phyloP scores from a whole-genome alignment of 2,113 vertebrate species.

The Lichenostomus cassidix region DNA sequence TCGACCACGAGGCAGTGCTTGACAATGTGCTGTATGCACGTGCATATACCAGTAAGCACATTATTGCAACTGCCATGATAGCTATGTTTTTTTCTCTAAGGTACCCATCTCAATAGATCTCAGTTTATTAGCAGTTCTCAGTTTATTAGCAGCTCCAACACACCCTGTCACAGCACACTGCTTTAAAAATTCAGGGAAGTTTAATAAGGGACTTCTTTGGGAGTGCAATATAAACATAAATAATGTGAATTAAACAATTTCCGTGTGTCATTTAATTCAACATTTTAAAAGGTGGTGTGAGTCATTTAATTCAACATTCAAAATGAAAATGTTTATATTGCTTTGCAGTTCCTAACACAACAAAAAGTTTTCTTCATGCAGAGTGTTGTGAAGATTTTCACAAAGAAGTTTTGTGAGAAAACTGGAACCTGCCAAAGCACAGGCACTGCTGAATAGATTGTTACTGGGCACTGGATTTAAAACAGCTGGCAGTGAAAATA shows the following conservation, averaged over 20 bases:
- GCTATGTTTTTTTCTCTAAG: neutral
- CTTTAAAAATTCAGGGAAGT: neutral
- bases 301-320: neutral
- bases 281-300: neutral
- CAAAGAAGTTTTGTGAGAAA: neutral
- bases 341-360: neutral
- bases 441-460: neutral
- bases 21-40: conserved; percentile 97
- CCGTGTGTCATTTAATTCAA: neutral
- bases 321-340: neutral
- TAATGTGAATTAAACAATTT: neutral
- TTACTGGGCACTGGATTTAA: neutral
- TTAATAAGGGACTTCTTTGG: neutral
- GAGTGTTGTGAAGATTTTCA: neutral
- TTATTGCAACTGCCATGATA: neutral
- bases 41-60: conserved; percentile 91
- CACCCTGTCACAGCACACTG: neutral
- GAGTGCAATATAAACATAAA: neutral
- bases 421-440: neutral
- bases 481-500: neutral
- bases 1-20: conserved; percentile 92
- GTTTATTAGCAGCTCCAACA: neutral
- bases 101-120: neutral
- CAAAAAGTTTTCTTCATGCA: neutral
- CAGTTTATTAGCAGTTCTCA: neutral